Base-by-base conservation (phyloP, 2,888 invertebrate genomes). In the Heliconius aoede region DNA sequence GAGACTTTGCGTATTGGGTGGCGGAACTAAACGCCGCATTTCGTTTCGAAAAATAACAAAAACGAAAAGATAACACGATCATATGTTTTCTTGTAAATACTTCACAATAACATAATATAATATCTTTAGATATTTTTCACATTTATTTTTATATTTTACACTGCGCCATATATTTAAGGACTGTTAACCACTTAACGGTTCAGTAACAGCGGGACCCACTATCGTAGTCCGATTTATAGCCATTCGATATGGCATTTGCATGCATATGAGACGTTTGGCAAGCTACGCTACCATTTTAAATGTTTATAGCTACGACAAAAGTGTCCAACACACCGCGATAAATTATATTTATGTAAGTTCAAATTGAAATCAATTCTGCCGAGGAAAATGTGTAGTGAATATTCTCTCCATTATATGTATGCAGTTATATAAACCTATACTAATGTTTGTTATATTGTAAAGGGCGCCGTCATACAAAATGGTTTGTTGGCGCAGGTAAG, bases 201-300 rank as follows among this genome's bases (percentile, higher is more conserved):
- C 60, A 36, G 21, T 15, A 72, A 72, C 61, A 40, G 60, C 58
- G 60, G 60, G 58, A 60, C 36, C 36, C 36, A 32, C 72, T 72
- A 72, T 72, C 21, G 60, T 72, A 36, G 60, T 58, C 32, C 26
- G 21, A 72, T 61, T 72, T 72, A 72, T 60, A 40, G 61, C 26
- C 61, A 72, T 72, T 72, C 60, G 36, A 72, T 28, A 72, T 36
- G 24, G 36, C 60, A 72, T 72, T 72, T 72, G 72, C 61, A 72
- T 72, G 72, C 72, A 72, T 72, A 58, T 60, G 60, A 60, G 72
- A 72, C 72, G 72, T 72, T 72, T 72, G 72, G 72, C 72, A 36
- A 60, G 61, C 61, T 36, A 21, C 61, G 26, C 60, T 24, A 24
- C 72, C 72, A 72, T 72, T 72, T 40, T 61, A 72, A 40, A 40